Percentiles rank a stretch among this genome's conserved stretches.
These are phyloP conservation scores for Pristionchus maxplancki DNA, from an alignment of 2,888 invertebrate species.

Conservation along the genomic window DNA sequence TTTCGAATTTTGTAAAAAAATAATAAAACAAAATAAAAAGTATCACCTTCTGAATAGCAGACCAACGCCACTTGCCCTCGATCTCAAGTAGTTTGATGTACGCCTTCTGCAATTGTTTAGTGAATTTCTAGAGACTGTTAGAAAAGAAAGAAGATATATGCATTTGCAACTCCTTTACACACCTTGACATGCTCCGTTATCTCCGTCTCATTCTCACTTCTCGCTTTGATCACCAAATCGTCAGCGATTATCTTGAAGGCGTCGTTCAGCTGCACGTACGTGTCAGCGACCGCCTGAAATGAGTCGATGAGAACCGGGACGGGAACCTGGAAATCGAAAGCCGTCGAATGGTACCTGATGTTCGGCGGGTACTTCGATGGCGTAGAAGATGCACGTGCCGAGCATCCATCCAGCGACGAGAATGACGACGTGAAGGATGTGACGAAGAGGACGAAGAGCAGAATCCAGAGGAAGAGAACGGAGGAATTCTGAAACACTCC, in stretches of 20 bases:
- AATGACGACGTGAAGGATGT: conserved; percentile 27
- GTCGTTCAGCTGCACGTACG: conserved; percentile 28
- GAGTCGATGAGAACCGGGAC: not conserved
- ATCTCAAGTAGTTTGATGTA: conserved; percentile 35
- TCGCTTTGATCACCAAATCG: not conserved
- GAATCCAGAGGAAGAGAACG: not conserved
- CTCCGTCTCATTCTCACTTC: not conserved
- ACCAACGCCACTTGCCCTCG: conserved; percentile 24
- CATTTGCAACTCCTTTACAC: no score
- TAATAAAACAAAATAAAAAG: not conserved
- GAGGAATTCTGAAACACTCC: not conserved
- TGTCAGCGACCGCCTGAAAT: conserved; percentile 20
- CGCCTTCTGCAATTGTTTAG: not conserved
- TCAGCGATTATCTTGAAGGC: conserved; percentile 34
- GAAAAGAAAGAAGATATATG: no score
- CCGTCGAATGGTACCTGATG: not conserved
- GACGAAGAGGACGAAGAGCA: not conserved
- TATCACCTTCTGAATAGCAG: not conserved
- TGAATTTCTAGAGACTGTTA: no score
- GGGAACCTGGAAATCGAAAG: not conserved
- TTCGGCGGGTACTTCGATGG: conserved; percentile 19
- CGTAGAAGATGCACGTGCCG: conserved; percentile 17
- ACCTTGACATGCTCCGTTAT: conserved; percentile 11
- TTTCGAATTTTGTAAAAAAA: not conserved
- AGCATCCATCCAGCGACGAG: conserved; percentile 17